Conservation (phyloP, 2,888 invertebrate genomes). For the Cantharis flavilabris region DNA sequence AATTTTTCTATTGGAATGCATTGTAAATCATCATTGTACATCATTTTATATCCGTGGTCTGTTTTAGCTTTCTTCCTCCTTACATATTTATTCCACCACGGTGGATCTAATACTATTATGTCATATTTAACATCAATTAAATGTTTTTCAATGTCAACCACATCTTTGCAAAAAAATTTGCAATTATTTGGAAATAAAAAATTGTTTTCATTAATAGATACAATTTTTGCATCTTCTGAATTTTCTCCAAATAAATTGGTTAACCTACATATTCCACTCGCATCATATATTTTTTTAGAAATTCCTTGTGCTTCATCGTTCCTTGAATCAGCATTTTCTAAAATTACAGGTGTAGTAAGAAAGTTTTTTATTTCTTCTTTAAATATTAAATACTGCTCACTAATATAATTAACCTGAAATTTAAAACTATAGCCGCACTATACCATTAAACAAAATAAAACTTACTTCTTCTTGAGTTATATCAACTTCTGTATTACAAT, state of each 20-base stretch:
- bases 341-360: neutral
- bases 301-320: constrained; percentile 34
- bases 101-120: constrained; percentile 88
- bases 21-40: constrained; percentile 75
- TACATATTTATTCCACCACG: constrained; percentile 96
- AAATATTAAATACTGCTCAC: neutral
- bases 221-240: constrained; percentile 57
- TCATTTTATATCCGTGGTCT: constrained; percentile 76
- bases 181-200: constrained; percentile 72
- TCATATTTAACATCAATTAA: constrained; percentile 66
- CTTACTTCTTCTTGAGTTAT: neutral
- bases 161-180: constrained; percentile 70
- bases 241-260: constrained; percentile 63
- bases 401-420: neutral
- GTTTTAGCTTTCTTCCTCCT: constrained; percentile 72
- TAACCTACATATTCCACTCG: constrained; percentile 45
- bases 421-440: neutral
- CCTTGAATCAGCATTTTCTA: neutral
- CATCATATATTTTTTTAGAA: constrained; percentile 52
- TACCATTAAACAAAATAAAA: neutral
- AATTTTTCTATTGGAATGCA: constrained; percentile 72
- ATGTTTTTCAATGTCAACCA: constrained; percentile 61
- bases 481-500: neutral
- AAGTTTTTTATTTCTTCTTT: neutral
- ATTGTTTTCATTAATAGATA: constrained; percentile 54